Base-by-base conservation (phyloP, 1,140 invertebrate genomes). In the Drosophila dunni region DNA sequence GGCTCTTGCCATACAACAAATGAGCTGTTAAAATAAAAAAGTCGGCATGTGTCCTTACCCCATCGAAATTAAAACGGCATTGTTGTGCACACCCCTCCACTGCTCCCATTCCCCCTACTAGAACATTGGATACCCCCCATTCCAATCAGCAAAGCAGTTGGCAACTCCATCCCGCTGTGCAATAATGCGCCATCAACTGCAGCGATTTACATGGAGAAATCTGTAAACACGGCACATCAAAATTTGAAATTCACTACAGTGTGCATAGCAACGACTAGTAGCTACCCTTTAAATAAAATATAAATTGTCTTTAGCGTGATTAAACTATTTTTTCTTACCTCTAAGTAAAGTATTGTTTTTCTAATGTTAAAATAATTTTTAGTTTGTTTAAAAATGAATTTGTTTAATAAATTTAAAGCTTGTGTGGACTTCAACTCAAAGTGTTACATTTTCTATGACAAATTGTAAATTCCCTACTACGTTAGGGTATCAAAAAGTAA, bases 1-100 rank as follows among this genome's bases (percentile, higher is more conserved):
- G 40, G 24, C 42, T 57, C 33, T 64, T 40, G 58, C 51, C 67
- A 46, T 61, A 73, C 62, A 69, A 81, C 53, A 69, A 85, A 89
- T 80, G 80, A 80, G 79, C 80, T 89, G 84, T 89, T 89, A 70
- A 83, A 80, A 73, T 88, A 88, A 88, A 88, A 88, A 84, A 80
- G 63, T 42, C 84, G 54, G 79, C 84, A 89, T 88, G 84, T 34
- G 86, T 90, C 85, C 80, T 84, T 75, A 20, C 40, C 61, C 50
- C 42, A 69, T 46, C 53, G 42, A 68, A 69, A 86, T 82, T 68
- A 73, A 79, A 82, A 77, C 58, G 40, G 71, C 63, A 66, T 85
- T 83, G 77, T 84, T 77, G 53, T 45, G 29, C 13, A 15, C 33
- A 20, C 20, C 15, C 17, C 15, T 11, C 33, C 33, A 4, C 24